phyloP scores from a whole-genome alignment of 2,888 invertebrate species.

The Abrostola triplasia region DNA sequence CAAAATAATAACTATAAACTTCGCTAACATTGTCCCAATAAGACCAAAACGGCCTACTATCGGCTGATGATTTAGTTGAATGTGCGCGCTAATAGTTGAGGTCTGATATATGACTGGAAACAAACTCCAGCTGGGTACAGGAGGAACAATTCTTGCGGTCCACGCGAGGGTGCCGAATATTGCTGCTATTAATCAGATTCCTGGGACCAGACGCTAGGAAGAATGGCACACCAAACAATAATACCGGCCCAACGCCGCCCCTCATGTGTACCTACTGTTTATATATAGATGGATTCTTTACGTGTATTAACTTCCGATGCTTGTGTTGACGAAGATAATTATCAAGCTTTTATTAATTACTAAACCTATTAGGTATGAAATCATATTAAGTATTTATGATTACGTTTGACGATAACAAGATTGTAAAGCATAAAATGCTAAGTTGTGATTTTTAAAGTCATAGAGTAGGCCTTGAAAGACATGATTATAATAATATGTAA shows the following conservation, averaged over 20 bases:
- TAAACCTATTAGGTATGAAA: no score
- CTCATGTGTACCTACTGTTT: constrained; percentile 56
- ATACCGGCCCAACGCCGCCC: constrained; percentile 53
- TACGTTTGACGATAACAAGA: no score
- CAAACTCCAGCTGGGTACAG: constrained; percentile 58
- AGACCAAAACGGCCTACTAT: constrained; percentile 1
- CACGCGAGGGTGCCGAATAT: constrained; percentile 72
- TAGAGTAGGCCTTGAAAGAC: no score
- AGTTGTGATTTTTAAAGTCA: no score
- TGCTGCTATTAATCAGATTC: constrained; percentile 84
- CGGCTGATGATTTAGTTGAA: neutral
- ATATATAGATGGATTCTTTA: constrained; percentile 31
- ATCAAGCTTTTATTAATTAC: neutral
- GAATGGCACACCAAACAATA: constrained; percentile 78
- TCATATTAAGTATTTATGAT: no score
- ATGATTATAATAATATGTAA: no score
- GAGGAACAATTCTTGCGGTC: constrained; percentile 73
- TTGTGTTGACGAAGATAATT: neutral
- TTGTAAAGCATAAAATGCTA: no score
- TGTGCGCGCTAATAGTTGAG: constrained; percentile 13
- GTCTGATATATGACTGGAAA: constrained; percentile 55
- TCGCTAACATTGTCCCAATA: neutral
- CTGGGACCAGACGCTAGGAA: constrained; percentile 64
- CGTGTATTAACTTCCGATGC: constrained; percentile 13
- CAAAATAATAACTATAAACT: neutral